Evolutionary conservation across 2,888 invertebrate species (phyloP).

Genomic region (Quadriops clusia): DNA sequence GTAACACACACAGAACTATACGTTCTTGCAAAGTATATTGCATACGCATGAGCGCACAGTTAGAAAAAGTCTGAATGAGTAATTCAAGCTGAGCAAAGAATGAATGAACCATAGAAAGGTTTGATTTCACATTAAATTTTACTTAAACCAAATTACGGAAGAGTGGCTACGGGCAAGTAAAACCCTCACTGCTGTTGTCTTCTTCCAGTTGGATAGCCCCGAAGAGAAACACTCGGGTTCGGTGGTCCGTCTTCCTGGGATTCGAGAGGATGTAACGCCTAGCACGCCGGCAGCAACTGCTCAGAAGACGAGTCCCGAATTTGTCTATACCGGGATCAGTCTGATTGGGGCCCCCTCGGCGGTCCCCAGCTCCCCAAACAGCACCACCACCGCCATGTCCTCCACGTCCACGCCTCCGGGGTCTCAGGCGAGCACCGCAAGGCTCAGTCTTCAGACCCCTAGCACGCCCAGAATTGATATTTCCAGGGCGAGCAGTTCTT

Average conservation of each 20-base stretch:
- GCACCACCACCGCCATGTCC: slow-evolving; percentile 23
- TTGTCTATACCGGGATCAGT: slow-evolving; percentile 29
- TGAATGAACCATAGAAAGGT: too few relatives aligned
- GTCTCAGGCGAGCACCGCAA: slow-evolving; percentile 21
- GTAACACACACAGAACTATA: too few relatives aligned
- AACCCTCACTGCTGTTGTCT: slow-evolving; percentile 8
- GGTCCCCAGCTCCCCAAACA: slow-evolving; percentile 18
- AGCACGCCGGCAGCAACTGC: slow-evolving; percentile 22
- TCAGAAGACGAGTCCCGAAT: slow-evolving; percentile 14
- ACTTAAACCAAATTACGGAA: too few relatives aligned
- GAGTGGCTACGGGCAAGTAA: too few relatives aligned
- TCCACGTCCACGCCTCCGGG: slow-evolving; percentile 23
- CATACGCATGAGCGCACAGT: too few relatives aligned
- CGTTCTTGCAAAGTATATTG: too few relatives aligned
- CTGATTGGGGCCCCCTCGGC: slow-evolving; percentile 24
- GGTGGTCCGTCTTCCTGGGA: slow-evolving; percentile 44
- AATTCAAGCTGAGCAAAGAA: too few relatives aligned
- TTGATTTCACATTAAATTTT: too few relatives aligned
- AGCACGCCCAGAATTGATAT: slow-evolving; percentile 79
- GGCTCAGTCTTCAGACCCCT: slow-evolving; percentile 45
- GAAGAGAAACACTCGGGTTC: slow-evolving; percentile 40
- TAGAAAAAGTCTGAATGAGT: too few relatives aligned
- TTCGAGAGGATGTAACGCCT: slow-evolving; percentile 40
- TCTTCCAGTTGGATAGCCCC: slow-evolving; percentile 45
- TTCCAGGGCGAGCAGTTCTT: slow-evolving; percentile 78